phyloP scores from a whole-genome alignment of 2,113 vertebrate species.

The Thermophis baileyi region DNA sequence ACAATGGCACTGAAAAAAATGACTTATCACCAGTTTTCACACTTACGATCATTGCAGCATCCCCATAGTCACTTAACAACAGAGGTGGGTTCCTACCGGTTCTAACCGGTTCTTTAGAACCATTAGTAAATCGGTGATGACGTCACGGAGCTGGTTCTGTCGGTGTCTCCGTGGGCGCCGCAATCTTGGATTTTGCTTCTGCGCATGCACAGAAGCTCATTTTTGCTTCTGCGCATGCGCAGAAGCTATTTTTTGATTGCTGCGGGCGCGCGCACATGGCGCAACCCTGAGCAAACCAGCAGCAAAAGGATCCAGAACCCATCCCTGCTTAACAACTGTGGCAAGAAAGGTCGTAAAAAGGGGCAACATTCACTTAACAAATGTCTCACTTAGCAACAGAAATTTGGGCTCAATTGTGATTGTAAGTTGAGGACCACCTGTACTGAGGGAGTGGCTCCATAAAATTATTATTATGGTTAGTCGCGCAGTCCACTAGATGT shows the following conservation, averaged over 20 bases:
- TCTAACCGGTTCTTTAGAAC: no score
- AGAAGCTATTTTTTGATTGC: no score
- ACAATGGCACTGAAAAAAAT: neutral
- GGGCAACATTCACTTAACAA: neutral
- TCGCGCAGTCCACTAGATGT: neutral
- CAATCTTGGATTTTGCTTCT: no score
- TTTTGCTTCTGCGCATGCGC: no score
- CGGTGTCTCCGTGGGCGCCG: no score
- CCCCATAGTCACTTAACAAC: neutral
- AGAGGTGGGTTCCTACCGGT: no score
- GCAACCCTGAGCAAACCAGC: no score
- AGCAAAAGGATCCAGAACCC: no score
- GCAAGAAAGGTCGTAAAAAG: neutral
- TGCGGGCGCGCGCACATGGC: no score
- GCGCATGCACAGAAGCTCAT: no score
- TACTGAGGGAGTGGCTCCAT: neutral
- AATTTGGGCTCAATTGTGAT: neutral
- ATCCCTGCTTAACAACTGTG: neutral
- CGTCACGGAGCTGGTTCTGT: no score
- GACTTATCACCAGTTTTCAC: neutral
- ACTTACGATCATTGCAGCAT: neutral
- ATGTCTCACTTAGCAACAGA: neutral
- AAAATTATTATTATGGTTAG: neutral
- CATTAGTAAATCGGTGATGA: no score
- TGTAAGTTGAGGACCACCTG: neutral